Percentiles rank a stretch among this genome's conserved stretches.
Conservation (phyloP, 2,113 vertebrate genomes). For the Eolophus roseicapilla region DNA sequence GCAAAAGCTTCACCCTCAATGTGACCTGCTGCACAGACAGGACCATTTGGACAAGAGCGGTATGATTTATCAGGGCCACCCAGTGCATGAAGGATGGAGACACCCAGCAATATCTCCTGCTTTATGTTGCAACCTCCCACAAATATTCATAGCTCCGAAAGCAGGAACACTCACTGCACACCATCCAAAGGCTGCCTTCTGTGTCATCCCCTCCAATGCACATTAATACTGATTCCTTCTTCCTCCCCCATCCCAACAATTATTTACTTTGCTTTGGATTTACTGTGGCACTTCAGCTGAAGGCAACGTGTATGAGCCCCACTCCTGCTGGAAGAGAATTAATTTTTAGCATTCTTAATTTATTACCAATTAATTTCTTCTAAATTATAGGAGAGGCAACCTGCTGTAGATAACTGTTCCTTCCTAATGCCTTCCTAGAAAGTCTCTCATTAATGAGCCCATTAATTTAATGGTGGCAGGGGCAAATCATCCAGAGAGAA, state of each 20-base stretch:
- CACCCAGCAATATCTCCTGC: neutral
- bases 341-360: slow-evolving; percentile 66
- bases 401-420: slow-evolving; percentile 47
- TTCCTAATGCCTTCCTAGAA: slow-evolving; percentile 60
- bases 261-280: slow-evolving; percentile 56
- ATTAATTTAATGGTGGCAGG: slow-evolving; percentile 57
- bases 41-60: neutral
- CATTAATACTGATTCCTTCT: slow-evolving; percentile 36
- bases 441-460: slow-evolving; percentile 53
- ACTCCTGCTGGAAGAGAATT: slow-evolving; percentile 35
- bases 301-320: neutral
- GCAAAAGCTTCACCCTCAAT: neutral
- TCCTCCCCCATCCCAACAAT: slow-evolving; percentile 4
- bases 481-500: slow-evolving; percentile 61
- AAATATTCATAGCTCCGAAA: neutral
- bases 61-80: neutral
- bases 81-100: neutral
- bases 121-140: neutral
- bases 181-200: neutral
- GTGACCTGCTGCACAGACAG: neutral
- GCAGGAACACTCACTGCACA: neutral
- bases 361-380: slow-evolving; percentile 68
- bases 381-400: slow-evolving; percentile 54
- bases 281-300: slow-evolving; percentile 40
- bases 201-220: neutral